Evolutionary conservation across 2,113 vertebrate genomes (phyloP).

Genomic region (Edolisoma coerulescens): DNA sequence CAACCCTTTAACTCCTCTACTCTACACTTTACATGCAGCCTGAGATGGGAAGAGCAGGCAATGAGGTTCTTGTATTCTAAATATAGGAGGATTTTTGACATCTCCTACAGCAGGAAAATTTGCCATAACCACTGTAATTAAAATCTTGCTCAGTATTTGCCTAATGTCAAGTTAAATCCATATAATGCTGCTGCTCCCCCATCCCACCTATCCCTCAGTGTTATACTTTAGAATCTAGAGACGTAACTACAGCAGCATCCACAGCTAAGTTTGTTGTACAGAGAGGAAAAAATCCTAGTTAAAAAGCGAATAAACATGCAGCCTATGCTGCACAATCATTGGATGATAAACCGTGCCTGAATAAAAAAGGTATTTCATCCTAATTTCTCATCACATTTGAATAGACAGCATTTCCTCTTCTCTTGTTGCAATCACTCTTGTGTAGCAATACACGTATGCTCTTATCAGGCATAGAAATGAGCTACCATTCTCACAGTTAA

Average conservation of each 20-base stretch:
- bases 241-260: not conserved
- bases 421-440: not conserved
- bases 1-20: conserved; percentile 18
- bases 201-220: not conserved
- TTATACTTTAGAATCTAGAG: conserved; percentile 5
- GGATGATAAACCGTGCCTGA: not conserved
- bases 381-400: conserved; percentile 1
- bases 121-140: not conserved
- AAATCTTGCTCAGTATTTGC: conserved; percentile 24
- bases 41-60: not conserved
- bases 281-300: not conserved
- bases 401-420: not conserved
- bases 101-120: conserved; percentile 12
- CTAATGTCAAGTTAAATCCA: not conserved
- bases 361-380: not conserved
- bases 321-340: not conserved
- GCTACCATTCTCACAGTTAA: not conserved
- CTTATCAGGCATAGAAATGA: not conserved
- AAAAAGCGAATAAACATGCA: not conserved
- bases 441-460: not conserved
- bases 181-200: not conserved
- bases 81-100: conserved; percentile 30
- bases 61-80: conserved; percentile 33
- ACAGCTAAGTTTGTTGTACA: not conserved
- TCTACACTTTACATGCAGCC: not conserved